phyloP scores from a whole-genome alignment of 2,888 invertebrate genomes.

The Chesias legatella region DNA sequence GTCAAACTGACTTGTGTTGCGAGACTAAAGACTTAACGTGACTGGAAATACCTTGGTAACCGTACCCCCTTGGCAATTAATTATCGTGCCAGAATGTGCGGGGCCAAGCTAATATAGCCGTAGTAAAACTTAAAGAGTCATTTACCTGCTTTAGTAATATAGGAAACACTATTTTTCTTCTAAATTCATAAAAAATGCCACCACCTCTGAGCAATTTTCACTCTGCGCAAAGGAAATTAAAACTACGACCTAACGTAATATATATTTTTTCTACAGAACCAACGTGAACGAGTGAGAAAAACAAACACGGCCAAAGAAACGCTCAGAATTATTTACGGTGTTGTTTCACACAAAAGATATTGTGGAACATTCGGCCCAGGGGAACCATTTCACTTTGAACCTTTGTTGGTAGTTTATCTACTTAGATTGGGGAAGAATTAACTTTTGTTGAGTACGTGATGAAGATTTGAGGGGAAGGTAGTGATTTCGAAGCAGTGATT shows the following conservation, averaged over 20 bases:
- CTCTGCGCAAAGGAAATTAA: slow-evolving; percentile 9
- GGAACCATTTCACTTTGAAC: slow-evolving; percentile 31
- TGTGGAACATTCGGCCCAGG: slow-evolving; percentile 22
- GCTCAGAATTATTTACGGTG: slow-evolving; percentile 30
- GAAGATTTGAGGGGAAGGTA: too few species aligned
- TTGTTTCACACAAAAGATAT: slow-evolving; percentile 20
- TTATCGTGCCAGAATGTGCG: too few species aligned
- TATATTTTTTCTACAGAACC: slow-evolving; percentile 21
- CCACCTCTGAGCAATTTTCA: not conserved
- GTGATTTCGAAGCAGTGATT: too few species aligned
- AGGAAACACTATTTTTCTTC: too few species aligned
- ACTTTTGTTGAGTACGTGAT: slow-evolving; percentile 8
- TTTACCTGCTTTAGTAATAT: too few species aligned
- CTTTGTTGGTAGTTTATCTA: slow-evolving; percentile 23
- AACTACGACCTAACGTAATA: slow-evolving; percentile 16
- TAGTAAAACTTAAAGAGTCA: too few species aligned
- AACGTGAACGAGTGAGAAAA: slow-evolving; percentile 23
- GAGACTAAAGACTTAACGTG: too few species aligned
- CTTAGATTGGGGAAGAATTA: slow-evolving; percentile 19
- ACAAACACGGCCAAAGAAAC: slow-evolving; percentile 29
- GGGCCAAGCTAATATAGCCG: too few species aligned
- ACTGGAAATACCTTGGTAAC: too few species aligned
- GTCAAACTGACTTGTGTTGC: too few species aligned
- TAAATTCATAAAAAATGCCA: too few species aligned
- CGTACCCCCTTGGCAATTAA: too few species aligned